Percentiles rank a stretch among this genome's conserved stretches.
phyloP scores from a whole-genome alignment of 2,888 invertebrate genomes.

The Tetragonula carbonaria region DNA sequence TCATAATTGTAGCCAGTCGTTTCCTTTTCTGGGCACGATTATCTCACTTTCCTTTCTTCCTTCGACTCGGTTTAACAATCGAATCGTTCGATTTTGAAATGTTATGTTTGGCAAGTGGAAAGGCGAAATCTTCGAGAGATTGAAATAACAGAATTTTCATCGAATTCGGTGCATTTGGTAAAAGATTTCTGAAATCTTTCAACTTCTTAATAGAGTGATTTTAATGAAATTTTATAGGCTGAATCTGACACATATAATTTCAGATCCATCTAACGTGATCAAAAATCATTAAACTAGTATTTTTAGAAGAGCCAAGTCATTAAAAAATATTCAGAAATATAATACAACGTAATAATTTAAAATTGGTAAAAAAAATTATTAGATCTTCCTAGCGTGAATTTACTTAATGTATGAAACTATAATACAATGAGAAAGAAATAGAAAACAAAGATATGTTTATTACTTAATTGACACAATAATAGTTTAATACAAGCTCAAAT shows the following conservation, averaged over 20 bases:
- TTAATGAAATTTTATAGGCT: not conserved
- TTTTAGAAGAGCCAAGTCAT: too few relatives aligned
- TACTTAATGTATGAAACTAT: not conserved
- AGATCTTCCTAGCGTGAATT: not conserved
- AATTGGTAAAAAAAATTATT: not conserved
- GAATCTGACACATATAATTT: not conserved
- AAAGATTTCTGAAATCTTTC: not conserved
- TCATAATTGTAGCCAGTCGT: slow-evolving; percentile 13
- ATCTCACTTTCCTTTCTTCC: not conserved
- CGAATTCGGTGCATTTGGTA: not conserved
- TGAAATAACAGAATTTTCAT: not conserved
- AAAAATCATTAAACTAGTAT: too few relatives aligned
- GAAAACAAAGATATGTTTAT: not conserved
- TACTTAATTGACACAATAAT: slow-evolving; percentile 3
- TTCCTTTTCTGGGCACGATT: not conserved
- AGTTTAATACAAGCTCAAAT: not conserved
- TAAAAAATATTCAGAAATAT: not conserved
- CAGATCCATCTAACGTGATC: too few relatives aligned
- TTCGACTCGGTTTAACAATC: not conserved
- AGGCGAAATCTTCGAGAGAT: not conserved
- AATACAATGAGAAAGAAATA: not conserved
- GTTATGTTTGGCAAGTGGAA: not conserved
- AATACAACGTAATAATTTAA: not conserved
- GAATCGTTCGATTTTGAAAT: not conserved
- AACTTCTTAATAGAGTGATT: too few relatives aligned